phyloP scores from a whole-genome alignment of 2,113 vertebrate genomes.

The Daboia siamensis region DNA sequence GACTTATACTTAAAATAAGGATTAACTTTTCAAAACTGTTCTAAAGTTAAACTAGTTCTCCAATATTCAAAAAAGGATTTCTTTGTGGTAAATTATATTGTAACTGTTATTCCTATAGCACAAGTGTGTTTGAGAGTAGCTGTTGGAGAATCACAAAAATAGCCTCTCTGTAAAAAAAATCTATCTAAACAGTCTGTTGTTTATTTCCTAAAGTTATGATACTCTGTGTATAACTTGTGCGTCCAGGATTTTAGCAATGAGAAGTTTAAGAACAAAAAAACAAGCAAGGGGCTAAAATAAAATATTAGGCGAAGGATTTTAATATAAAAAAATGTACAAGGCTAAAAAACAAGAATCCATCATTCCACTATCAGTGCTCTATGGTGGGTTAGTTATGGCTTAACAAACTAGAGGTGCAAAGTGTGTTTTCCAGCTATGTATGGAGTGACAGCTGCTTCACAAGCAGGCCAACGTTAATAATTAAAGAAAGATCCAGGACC shows the following conservation, averaged over 20 bases:
- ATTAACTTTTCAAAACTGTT: neutral
- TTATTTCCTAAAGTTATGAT: constrained; percentile 4
- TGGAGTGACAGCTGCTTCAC: neutral
- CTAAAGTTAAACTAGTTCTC: neutral
- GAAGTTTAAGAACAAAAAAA: neutral
- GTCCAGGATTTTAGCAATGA: neutral
- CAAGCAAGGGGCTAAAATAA: neutral
- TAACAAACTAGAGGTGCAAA: neutral
- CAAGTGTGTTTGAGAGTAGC: neutral
- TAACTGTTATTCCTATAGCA: constrained; percentile 22
- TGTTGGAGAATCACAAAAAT: constrained; percentile 11
- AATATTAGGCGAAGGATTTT: neutral
- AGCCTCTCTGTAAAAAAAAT: neutral
- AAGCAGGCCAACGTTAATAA: constrained; percentile 9
- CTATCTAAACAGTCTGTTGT: neutral
- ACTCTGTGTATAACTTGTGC: neutral
- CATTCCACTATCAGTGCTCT: neutral
- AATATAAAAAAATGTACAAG: neutral
- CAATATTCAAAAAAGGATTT: neutral
- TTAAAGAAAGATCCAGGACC: constrained; percentile 7
- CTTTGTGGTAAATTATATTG: neutral
- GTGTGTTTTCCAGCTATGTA: neutral
- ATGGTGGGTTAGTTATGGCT: neutral
- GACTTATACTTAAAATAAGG: neutral
- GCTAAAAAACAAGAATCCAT: neutral